Percentiles rank a stretch among this genome's conserved stretches.
Evolutionary conservation across 2,113 vertebrate species (phyloP).

Genomic region (Chlamydotis undulata): DNA sequence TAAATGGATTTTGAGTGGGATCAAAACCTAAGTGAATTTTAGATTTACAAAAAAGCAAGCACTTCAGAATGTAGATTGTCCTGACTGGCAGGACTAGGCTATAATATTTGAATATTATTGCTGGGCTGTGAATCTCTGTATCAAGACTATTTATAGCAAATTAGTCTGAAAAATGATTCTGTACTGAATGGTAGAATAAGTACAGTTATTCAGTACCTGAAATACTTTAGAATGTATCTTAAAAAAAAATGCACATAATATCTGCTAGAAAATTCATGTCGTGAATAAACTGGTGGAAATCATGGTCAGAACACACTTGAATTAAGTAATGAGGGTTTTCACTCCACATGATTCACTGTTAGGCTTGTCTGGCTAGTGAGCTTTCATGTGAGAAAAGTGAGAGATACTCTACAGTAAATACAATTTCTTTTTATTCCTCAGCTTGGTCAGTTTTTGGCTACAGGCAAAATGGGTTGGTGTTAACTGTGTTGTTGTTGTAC

Average conservation of each 20-base stretch:
- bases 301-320: not conserved
- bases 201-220: not conserved
- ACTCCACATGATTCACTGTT: not conserved
- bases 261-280: not conserved
- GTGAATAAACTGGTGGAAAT: not conserved
- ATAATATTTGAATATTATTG: not conserved
- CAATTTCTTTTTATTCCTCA: not conserved
- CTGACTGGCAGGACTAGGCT: not conserved
- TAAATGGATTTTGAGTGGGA: not conserved
- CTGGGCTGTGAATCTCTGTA: not conserved
- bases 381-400: not conserved
- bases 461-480: not conserved
- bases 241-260: rapidly evolving
- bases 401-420: not conserved
- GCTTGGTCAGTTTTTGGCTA: not conserved
- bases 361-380: not conserved
- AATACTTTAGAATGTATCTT: not conserved
- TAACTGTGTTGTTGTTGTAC: not conserved
- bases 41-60: not conserved
- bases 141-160: not conserved
- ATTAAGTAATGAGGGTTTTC: not conserved
- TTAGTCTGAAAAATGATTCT: not conserved
- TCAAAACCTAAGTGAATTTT: not conserved
- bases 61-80: not conserved
- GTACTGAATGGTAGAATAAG: not conserved